A percentile compares a stretch with the other conserved stretches of the same genome.
phyloP scores from a whole-genome alignment of 1,140 invertebrate genomes.

The Brachionus manjavacas region DNA sequence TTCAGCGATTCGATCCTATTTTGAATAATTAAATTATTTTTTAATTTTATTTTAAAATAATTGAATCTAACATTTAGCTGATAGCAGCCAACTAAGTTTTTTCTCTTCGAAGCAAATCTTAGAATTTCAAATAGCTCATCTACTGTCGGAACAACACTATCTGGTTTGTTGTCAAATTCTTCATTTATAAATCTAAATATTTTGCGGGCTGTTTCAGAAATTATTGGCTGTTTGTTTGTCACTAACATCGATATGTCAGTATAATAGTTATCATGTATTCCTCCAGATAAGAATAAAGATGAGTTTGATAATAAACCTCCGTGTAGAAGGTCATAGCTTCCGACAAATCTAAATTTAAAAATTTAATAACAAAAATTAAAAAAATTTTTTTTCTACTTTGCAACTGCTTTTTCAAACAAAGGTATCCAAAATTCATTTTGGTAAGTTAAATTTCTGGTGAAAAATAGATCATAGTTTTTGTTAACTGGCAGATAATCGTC shows the following conservation, averaged over 20 bases:
- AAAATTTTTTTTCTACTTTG: neutral
- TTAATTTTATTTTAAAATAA: neutral
- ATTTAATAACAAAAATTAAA: neutral
- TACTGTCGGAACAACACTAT: neutral
- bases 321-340: slow-evolving; percentile 23
- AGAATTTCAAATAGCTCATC: slow-evolving; percentile 36
- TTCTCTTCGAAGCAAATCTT: neutral
- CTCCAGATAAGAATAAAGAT: slow-evolving; percentile 23
- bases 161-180: slow-evolving; percentile 4
- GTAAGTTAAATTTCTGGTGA: slow-evolving; percentile 37
- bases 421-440: slow-evolving; percentile 39
- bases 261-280: slow-evolving; percentile 26
- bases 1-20: neutral
- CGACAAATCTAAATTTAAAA: slow-evolving; percentile 35
- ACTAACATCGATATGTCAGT: neutral
- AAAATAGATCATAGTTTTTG: slow-evolving; percentile 8
- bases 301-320: slow-evolving; percentile 10
- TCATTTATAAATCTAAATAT: slow-evolving; percentile 23
- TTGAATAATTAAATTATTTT: neutral
- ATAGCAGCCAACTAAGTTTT: slow-evolving; percentile 26
- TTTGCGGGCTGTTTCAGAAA: neutral
- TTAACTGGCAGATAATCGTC: slow-evolving; percentile 70
- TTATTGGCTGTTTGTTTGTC: neutral
- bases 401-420: slow-evolving; percentile 36
- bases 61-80: neutral